phyloP scores from a whole-genome alignment of 2,888 invertebrate genomes.

The Troilus luridus region DNA sequence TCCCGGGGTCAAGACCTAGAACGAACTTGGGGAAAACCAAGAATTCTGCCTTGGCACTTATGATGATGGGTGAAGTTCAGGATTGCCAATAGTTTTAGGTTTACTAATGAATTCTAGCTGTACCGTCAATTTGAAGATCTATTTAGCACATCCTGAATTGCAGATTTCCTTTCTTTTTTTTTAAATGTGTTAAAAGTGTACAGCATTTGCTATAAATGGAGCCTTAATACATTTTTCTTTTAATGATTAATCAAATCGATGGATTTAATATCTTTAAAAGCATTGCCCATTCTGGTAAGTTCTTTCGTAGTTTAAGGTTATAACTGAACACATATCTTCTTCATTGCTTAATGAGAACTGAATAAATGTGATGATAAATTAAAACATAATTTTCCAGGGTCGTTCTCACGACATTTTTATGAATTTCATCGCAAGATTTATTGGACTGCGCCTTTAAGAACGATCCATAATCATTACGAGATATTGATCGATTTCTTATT shows the following conservation, averaged over 20 bases:
- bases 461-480: too few relatives aligned
- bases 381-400: background rate
- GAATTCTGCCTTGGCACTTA: conserved; percentile 51
- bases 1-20: conserved; percentile 47
- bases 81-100: background rate
- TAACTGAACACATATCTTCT: too few relatives aligned
- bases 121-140: too few relatives aligned
- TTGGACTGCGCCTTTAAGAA: background rate
- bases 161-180: background rate
- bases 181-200: background rate
- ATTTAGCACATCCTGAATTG: background rate
- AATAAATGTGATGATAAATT: background rate
- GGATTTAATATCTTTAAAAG: too few relatives aligned
- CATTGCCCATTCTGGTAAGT: too few relatives aligned
- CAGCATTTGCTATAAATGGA: too few relatives aligned
- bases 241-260: too few relatives aligned
- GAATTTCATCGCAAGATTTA: background rate
- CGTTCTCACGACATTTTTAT: background rate
- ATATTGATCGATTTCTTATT: background rate
- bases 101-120: too few relatives aligned
- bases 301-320: too few relatives aligned
- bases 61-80: conserved; percentile 7
- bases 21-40: conserved; percentile 57
- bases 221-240: too few relatives aligned
- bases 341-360: too few relatives aligned